These are phyloP conservation scores for Cyrtonyx montezumae DNA, from an alignment of 2,113 vertebrate genomes.

Conservation along the genomic window DNA sequence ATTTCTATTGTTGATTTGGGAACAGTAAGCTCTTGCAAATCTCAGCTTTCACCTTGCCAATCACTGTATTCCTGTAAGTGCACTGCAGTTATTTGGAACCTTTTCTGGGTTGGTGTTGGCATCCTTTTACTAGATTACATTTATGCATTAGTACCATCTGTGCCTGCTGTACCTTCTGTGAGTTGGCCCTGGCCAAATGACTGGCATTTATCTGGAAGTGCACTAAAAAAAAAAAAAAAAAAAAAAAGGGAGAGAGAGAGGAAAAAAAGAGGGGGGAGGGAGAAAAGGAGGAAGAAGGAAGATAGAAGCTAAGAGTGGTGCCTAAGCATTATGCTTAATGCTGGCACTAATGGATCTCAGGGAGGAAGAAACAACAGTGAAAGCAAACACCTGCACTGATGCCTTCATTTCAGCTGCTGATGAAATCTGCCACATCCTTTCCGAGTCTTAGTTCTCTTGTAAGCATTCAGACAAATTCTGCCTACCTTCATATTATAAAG, in stretches of 20 bases:
- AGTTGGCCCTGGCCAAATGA: slow-evolving; percentile 90
- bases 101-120: slow-evolving; percentile 87
- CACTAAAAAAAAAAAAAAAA: slow-evolving; percentile 15
- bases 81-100: slow-evolving; percentile 94
- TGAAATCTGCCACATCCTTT: background rate
- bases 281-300: background rate
- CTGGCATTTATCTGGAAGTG: slow-evolving; percentile 94
- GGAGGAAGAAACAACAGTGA: slow-evolving; percentile 24
- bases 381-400: slow-evolving; percentile 79
- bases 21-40: slow-evolving; percentile 73
- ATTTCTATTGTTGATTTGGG: slow-evolving; percentile 77
- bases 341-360: slow-evolving; percentile 61
- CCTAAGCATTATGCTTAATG: slow-evolving; percentile 79
- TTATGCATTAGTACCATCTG: slow-evolving; percentile 99
- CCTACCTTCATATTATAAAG: background rate
- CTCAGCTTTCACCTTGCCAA: slow-evolving; percentile 84
- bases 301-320: slow-evolving; percentile 56
- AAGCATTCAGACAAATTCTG: background rate
- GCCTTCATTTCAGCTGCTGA: background rate
- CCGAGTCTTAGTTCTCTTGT: background rate
- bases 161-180: slow-evolving; percentile 97
- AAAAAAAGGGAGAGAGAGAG: background rate
- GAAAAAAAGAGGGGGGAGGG: background rate
- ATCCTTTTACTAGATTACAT: slow-evolving; percentile 96
- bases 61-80: slow-evolving; percentile 83